These are phyloP conservation scores for Papilio aristodemus DNA, from an alignment of 1,140 invertebrate genomes.

Conservation along the genomic window DNA sequence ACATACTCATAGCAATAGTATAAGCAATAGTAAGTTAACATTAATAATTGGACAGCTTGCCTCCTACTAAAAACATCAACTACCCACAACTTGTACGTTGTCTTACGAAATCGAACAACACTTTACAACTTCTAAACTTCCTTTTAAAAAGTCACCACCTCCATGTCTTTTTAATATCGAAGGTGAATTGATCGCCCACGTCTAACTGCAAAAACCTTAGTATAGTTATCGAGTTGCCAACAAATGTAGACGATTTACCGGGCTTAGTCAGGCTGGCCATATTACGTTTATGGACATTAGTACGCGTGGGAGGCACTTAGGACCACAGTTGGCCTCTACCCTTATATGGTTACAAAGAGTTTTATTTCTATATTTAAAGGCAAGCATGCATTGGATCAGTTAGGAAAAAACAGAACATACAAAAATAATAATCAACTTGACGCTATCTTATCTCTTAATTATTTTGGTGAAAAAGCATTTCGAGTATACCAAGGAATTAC, in stretches of 20 bases:
- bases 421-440: no score
- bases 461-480: no score
- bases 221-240: constrained; percentile 64
- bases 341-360: constrained; percentile 50
- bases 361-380: constrained; percentile 11
- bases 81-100: constrained; percentile 33
- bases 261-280: constrained; percentile 65
- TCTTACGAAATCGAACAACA: constrained; percentile 48
- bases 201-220: constrained; percentile 47
- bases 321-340: constrained; percentile 52
- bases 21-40: no score
- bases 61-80: constrained; percentile 11
- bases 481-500: no score
- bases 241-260: constrained; percentile 72
- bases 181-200: constrained; percentile 73
- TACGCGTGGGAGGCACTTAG: constrained; percentile 67
- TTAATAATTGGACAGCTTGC: not conserved
- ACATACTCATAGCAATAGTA: not conserved
- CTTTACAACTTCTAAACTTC: constrained; percentile 43
- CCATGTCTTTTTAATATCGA: constrained; percentile 68
- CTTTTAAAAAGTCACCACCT: constrained; percentile 55
- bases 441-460: no score
- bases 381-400: not conserved
- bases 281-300: constrained; percentile 72
- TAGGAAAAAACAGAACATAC: not conserved